Percentiles rank a stretch among this genome's conserved stretches.
Evolutionary conservation across 2,888 invertebrate species (phyloP).

Genomic region (Eurytoma adleriae): DNA sequence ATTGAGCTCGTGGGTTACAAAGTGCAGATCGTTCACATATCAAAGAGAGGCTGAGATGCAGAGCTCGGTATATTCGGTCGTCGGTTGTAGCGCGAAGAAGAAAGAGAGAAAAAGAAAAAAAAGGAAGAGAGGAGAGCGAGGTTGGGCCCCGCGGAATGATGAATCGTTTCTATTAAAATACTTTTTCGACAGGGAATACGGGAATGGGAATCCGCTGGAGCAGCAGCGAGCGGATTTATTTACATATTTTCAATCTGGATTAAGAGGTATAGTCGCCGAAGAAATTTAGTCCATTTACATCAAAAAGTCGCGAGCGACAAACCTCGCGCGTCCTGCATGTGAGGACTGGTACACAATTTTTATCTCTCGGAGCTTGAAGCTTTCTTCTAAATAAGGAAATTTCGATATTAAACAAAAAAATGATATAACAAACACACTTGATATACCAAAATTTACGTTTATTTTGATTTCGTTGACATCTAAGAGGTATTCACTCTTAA

Average conservation of each 20-base stretch:
- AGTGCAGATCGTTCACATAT: neutral
- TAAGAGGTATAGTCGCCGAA: slow-evolving; percentile 71
- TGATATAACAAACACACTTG: no score
- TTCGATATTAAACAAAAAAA: no score
- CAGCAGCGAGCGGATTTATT: slow-evolving; percentile 73
- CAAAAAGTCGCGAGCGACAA: no score
- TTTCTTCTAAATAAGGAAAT: no score
- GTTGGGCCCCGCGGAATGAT: slow-evolving; percentile 67
- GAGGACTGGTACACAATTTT: no score
- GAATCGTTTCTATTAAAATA: slow-evolving; percentile 76
- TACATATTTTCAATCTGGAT: slow-evolving; percentile 76
- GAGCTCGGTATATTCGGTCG: slow-evolving; percentile 24
- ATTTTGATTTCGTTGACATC: no score
- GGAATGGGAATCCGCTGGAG: slow-evolving; percentile 68
- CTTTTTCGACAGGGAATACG: slow-evolving; percentile 75
- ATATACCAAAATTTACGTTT: no score
- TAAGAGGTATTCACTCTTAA: no score
- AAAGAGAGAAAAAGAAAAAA: slow-evolving; percentile 51
- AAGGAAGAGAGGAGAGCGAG: slow-evolving; percentile 60
- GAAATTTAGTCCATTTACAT: slow-evolving; percentile 54
- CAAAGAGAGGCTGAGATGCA: neutral
- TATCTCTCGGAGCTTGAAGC: no score
- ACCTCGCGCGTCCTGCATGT: neutral
- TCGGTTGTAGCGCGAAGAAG: slow-evolving; percentile 19
- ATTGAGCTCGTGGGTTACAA: neutral